Evolutionary conservation across 2,797 vertebrate genomes (phyloP).

Genomic region (Phataginus tricuspis): DNA sequence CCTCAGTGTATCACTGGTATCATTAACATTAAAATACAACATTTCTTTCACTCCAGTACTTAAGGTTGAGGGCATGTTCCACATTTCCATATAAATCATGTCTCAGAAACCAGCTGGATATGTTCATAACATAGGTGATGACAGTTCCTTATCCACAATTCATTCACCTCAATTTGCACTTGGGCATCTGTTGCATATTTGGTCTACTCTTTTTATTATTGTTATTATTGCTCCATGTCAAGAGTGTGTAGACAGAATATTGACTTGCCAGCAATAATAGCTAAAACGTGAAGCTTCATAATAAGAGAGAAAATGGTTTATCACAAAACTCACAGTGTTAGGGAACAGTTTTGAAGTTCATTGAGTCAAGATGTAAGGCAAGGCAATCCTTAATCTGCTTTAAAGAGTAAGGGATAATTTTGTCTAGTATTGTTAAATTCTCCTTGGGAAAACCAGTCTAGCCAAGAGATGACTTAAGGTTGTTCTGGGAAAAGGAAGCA

Average conservation of each 20-base stretch:
- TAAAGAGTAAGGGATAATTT: background rate
- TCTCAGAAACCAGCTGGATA: constrained; percentile 26
- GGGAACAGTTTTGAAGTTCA: background rate
- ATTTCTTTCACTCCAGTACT: background rate
- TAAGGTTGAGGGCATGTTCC: background rate
- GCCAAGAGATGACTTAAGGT: constrained; percentile 18
- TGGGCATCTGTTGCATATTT: constrained; percentile 65
- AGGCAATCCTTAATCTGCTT: background rate
- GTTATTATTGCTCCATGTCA: background rate
- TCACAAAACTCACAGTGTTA: background rate
- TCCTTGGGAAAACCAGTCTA: constrained; percentile 24
- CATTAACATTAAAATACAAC: background rate
- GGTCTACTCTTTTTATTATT: constrained; percentile 30
- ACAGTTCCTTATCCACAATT: constrained; percentile 25
- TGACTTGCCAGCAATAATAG: constrained; percentile 44
- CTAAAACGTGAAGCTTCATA: background rate
- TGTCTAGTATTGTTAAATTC: background rate
- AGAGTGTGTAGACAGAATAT: constrained; percentile 26
- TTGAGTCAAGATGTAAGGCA: background rate
- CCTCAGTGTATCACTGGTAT: background rate
- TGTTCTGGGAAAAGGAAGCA: background rate
- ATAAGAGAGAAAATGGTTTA: constrained; percentile 12
- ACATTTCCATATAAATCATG: background rate
- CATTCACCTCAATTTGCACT: constrained; percentile 55
- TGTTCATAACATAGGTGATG: background rate